Percentiles rank a stretch among this genome's conserved stretches.
phyloP scores from a whole-genome alignment of 2,797 vertebrate genomes.

The Bovichtus diacanthus region DNA sequence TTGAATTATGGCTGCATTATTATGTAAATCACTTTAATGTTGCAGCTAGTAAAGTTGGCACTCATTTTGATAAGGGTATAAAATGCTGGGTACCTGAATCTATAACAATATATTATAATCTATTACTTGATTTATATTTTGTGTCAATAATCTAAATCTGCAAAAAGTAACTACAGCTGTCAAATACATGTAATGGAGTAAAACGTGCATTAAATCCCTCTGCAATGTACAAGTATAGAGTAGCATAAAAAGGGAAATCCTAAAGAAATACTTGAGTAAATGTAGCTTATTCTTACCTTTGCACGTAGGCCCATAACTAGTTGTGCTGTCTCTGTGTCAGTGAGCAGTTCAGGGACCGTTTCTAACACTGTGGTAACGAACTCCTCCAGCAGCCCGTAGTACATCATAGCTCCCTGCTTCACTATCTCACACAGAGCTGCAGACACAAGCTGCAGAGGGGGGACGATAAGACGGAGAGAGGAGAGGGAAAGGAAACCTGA shows the following conservation, averaged over 20 bases:
- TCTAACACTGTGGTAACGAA: conserved; percentile 56
- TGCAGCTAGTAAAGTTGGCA: background rate
- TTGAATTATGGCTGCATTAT: background rate
- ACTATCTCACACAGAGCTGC: conserved; percentile 60
- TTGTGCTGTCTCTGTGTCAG: conserved; percentile 33
- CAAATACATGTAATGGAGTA: background rate
- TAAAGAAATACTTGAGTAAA: background rate
- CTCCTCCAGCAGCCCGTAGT: conserved; percentile 59
- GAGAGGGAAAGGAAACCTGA: conserved; percentile 32
- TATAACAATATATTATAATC: background rate
- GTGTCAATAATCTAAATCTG: background rate
- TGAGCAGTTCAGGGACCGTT: conserved; percentile 50
- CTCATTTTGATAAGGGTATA: background rate
- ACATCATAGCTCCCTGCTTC: conserved; percentile 49
- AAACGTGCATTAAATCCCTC: background rate
- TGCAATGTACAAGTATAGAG: background rate
- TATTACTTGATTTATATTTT: background rate
- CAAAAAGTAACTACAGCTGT: background rate
- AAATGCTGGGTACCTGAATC: background rate
- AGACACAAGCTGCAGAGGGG: conserved; percentile 59
- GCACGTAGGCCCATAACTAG: conserved; percentile 40
- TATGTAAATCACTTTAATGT: background rate
- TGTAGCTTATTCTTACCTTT: conserved; percentile 10
- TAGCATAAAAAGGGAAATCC: background rate
- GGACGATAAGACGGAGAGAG: conserved; percentile 51